phyloP scores from a whole-genome alignment of 2,888 invertebrate genomes.

The Muschampia staudingeri region DNA sequence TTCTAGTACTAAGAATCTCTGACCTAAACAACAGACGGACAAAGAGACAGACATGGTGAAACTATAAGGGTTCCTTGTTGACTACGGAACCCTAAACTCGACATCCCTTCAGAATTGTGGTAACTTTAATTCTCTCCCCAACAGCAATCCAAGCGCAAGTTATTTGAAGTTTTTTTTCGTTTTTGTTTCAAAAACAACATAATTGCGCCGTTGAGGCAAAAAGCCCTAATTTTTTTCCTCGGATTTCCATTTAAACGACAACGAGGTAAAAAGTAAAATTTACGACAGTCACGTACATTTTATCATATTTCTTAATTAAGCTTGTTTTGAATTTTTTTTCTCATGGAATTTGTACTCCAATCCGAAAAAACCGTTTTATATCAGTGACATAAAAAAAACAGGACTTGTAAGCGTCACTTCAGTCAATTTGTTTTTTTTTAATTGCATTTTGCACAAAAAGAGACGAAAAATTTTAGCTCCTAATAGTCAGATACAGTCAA shows the following conservation, averaged over 20 bases:
- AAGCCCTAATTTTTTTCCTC: slow-evolving; percentile 78
- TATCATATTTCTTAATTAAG: slow-evolving; percentile 80
- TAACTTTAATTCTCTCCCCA: slow-evolving; percentile 45
- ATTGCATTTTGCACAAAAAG: not conserved
- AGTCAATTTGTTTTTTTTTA: not conserved
- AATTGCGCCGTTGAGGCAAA: slow-evolving; percentile 80
- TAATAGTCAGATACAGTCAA: too few relatives aligned
- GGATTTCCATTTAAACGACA: slow-evolving; percentile 79
- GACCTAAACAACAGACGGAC: too few relatives aligned
- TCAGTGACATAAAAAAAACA: slow-evolving; percentile 3
- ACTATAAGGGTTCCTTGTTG: not conserved
- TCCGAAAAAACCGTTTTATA: slow-evolving; percentile 25
- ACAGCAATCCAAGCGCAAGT: slow-evolving; percentile 46
- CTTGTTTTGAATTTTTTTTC: slow-evolving; percentile 73
- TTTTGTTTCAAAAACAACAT: slow-evolving; percentile 73
- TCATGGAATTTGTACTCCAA: slow-evolving; percentile 39
- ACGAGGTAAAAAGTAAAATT: slow-evolving; percentile 81
- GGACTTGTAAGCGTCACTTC: not conserved
- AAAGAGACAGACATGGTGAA: too few relatives aligned
- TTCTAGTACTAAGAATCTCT: too few relatives aligned
- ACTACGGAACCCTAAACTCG: not conserved
- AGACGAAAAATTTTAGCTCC: too few relatives aligned
- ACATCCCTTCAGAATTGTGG: slow-evolving; percentile 28
- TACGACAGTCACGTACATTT: slow-evolving; percentile 81
- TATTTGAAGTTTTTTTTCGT: slow-evolving; percentile 69